A percentile compares a stretch with the other conserved stretches of the same genome.
phyloP scores from a whole-genome alignment of 2,888 invertebrate genomes.

The Cryptocephalus moraei region DNA sequence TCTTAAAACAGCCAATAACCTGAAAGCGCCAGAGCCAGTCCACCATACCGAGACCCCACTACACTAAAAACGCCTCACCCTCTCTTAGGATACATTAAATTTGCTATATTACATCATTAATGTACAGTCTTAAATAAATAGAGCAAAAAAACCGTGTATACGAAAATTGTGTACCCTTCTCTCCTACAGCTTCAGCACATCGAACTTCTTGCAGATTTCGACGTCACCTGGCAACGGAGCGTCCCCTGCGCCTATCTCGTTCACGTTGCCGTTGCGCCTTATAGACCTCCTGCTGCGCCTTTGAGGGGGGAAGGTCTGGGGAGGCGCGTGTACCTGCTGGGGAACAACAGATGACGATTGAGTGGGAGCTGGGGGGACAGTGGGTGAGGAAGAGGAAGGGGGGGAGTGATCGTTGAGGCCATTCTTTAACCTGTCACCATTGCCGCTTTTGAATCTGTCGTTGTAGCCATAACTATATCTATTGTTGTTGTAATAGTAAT shows the following conservation, averaged over 20 bases:
- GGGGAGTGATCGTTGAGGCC: not conserved
- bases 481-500: conserved; percentile 10
- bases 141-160: conserved; percentile 12
- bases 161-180: conserved; percentile 1
- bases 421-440: not conserved
- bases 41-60: no score
- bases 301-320: not conserved
- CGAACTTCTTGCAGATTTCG: conserved; percentile 32
- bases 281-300: conserved; percentile 9
- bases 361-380: not conserved
- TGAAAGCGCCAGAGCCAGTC: no score
- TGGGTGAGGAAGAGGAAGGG: not conserved
- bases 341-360: conserved; percentile 4
- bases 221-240: conserved; percentile 30
- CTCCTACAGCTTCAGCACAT: conserved; percentile 27
- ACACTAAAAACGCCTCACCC: not conserved
- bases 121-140: conserved; percentile 19
- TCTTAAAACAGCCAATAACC: no score
- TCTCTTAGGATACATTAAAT: conserved; percentile 13
- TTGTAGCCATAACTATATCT: conserved; percentile 3
- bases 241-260: conserved; percentile 36
- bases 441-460: not conserved
- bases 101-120: conserved; percentile 14
- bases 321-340: conserved; percentile 13
- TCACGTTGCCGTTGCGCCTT: conserved; percentile 13